Percentiles rank a stretch among this genome's conserved stretches.
Evolutionary conservation across 1,140 invertebrate species (phyloP).

Genomic region (Acromyrmex echinatior): DNA sequence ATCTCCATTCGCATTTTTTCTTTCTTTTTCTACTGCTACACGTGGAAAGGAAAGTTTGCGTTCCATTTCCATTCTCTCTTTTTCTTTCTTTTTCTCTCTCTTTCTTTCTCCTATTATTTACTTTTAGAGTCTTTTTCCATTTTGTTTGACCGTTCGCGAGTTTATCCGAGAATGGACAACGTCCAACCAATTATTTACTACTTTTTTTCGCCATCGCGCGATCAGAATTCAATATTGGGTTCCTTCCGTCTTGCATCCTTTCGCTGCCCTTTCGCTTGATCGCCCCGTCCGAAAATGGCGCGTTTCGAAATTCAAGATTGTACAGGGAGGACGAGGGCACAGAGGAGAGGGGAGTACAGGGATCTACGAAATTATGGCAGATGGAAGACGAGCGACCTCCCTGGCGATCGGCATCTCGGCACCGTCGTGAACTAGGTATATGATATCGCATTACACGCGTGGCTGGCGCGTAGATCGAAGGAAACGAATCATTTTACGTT

Average conservation of each 20-base stretch:
- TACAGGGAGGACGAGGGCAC: neutral
- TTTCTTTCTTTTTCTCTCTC: slow-evolving; percentile 65
- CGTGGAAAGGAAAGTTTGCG: neutral
- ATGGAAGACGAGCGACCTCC: slow-evolving; percentile 84
- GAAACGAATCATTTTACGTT: slow-evolving; percentile 52
- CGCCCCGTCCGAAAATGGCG: slow-evolving; percentile 63
- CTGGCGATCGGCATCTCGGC: slow-evolving; percentile 76
- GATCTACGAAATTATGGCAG: slow-evolving; percentile 81
- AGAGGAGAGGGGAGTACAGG: slow-evolving; percentile 54
- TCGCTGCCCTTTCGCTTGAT: slow-evolving; percentile 39
- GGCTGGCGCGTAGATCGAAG: slow-evolving; percentile 69
- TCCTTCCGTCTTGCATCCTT: neutral
- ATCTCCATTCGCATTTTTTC: slow-evolving; percentile 59
- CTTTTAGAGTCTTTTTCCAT: neutral
- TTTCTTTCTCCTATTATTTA: slow-evolving; percentile 30
- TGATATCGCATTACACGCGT: slow-evolving; percentile 82
- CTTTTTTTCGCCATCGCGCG: neutral
- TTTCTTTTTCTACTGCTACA: neutral
- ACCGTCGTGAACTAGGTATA: slow-evolving; percentile 76
- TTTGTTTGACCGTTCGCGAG: neutral
- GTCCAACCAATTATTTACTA: neutral
- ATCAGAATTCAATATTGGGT: slow-evolving; percentile 44
- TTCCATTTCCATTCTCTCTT: slow-evolving; percentile 65
- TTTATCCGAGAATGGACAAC: neutral
- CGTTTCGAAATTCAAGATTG: slow-evolving; percentile 70